Conservation (phyloP, 2,113 vertebrate genomes). For the Lophochroa leadbeateri region DNA sequence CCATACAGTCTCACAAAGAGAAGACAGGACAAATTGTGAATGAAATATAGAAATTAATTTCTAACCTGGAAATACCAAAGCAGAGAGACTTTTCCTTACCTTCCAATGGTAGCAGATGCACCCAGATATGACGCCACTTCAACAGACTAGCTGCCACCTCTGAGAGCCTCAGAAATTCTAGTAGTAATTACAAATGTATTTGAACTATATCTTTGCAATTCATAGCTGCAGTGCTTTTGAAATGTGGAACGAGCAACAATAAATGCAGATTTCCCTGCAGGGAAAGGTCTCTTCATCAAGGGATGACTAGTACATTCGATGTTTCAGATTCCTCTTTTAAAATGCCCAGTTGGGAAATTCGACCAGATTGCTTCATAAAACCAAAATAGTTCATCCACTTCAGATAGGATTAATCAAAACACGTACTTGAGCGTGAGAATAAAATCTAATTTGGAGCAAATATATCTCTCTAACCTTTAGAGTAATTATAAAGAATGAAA, state of each 20-base stretch:
- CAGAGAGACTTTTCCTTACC: neutral
- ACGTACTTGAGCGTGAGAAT: neutral
- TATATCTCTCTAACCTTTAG: constrained; percentile 7
- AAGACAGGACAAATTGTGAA: neutral
- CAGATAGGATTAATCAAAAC: constrained; percentile 23
- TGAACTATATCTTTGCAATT: neutral
- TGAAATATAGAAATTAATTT: neutral
- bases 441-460: constrained; percentile 38
- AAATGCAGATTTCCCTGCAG: neutral
- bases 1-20: neutral
- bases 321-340: constrained; percentile 2
- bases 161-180: neutral
- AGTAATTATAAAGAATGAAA: constrained; percentile 31
- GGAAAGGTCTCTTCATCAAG: neutral
- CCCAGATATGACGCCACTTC: fast-evolving
- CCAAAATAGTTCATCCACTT: constrained; percentile 3
- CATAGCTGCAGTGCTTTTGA: neutral
- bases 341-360: constrained; percentile 40
- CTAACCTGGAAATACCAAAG: neutral
- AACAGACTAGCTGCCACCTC: neutral
- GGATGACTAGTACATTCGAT: neutral
- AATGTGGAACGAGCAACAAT: neutral
- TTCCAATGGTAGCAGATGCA: neutral
- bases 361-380: constrained; percentile 28
- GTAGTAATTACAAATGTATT: constrained; percentile 16